Base-by-base conservation (phyloP, 2,888 invertebrate genomes). In the Mythimna ferrago region DNA sequence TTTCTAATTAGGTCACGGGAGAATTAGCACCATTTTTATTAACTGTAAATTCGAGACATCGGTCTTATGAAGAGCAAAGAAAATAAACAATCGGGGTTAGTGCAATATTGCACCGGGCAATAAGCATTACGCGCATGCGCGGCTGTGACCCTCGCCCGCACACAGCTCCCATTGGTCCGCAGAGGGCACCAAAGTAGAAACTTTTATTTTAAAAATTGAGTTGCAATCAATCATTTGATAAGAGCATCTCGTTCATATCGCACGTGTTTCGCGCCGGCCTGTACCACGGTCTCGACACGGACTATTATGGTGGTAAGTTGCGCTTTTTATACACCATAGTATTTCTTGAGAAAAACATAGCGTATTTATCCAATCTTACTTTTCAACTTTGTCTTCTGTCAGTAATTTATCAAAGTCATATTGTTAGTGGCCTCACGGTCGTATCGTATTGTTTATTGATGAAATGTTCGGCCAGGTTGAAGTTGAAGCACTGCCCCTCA, bases 401-500 rank as follows among this genome's bases (percentile, higher is more conserved):
- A 80, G 80, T 82, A 80, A 73, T 71, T 77, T 75, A 67, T 9
- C 1, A 41, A 26, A 58, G 11, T 41, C 0, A 10, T 73, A 66
- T 66, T 44, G 26, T 21, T 73, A 73, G 73, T 73, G 66, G 76
- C 68, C 19, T 21, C 4, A 2, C 26, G 10, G 16, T 41, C 6
- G 11, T 35, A 16, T 65, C n/a, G 54, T 32, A 4, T 60, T 21
- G 48, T 58, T 44, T 26, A 78, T 56, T 74, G 21, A 10, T 32
- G 53, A 16, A 21, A 60, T 69, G 26, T 83, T 44, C 53, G 48
- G 16, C 54, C 56, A 96, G 96, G 93, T 95, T 93, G 95, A 95
- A 92, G 91, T 94, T 72, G 90, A 92, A 90, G 92, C 94, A 69
- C 89, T 94, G 79, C 95, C 95, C 90, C 93, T 94, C 77, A 96